Base-by-base conservation (phyloP, 2,113 vertebrate species). In the Chlorodrepanis virens region DNA sequence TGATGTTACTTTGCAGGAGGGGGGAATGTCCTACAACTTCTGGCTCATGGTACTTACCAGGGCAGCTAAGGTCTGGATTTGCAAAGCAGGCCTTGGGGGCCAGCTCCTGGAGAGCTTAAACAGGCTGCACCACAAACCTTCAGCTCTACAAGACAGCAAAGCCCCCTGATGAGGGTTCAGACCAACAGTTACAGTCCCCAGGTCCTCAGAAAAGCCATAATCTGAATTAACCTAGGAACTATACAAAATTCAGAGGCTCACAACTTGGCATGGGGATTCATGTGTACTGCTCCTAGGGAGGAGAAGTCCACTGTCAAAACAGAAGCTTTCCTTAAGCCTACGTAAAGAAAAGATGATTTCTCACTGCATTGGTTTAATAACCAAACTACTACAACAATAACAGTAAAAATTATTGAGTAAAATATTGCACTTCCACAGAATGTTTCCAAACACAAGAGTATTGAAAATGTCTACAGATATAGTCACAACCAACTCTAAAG, bases 201-300 rank as follows among this genome's bases (percentile, higher is more conserved):
- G 0, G 11, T 39, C 35, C 39, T 6, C 7, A 50, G 61, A 57
- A 87, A 50, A 35, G 39, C 35, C 29, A 18, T 31, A 15, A n/a
- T 39, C 53, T 8, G 14, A 18, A 33, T n/a, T 57, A 49, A 56
- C 37, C 35, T 21, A 5, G 12, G 29, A 86, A 22, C 39, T 11
- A 4, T 0, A 13, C 28, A 2, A 17, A 21, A n/a, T 42, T 71
- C 57, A 53, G 37, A 9, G 8, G 24, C 47, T 77, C 3, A 2
- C 29, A 31, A 0, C 33, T 12, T 29, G 45, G 35, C 1, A 0
- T 19, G 2, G 60, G 33, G 27, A 45, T 35, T 70, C n/a, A 3
- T 0, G 3, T 20, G 29, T 29, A 6, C 40, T 24, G 40, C 40
- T 92, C 7, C 74, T 14, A 33, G 39, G 49, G 9, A 64, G 37